phyloP scores from a whole-genome alignment of 2,113 vertebrate species.

The Corydoras sp. region DNA sequence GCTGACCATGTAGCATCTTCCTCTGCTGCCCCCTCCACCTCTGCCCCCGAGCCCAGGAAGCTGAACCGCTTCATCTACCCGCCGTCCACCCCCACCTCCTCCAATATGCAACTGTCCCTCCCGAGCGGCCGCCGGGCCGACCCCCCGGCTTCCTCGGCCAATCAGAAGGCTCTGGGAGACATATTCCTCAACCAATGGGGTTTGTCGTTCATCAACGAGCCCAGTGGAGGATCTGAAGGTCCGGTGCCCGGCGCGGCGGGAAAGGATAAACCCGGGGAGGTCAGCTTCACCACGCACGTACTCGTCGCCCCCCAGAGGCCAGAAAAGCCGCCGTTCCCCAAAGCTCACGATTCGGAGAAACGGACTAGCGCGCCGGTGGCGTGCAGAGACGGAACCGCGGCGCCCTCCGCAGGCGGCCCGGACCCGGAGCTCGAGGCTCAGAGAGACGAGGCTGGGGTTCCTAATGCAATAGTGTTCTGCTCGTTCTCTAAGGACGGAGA shows the following conservation, averaged over 20 bases:
- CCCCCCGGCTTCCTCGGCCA: constrained; percentile 60
- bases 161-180: constrained; percentile 94
- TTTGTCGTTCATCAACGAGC: constrained; percentile 97
- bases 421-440: constrained; percentile 64
- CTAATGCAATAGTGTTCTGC: constrained; percentile 82
- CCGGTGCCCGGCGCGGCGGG: constrained; percentile 54
- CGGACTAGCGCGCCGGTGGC: constrained; percentile 65
- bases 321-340: constrained; percentile 70
- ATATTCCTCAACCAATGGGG: constrained; percentile 99
- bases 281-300: constrained; percentile 61
- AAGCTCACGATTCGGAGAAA: constrained; percentile 57
- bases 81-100: constrained; percentile 66
- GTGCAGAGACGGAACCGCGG: constrained; percentile 49
- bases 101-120: constrained; percentile 96
- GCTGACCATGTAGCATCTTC: constrained; percentile 76
- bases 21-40: constrained; percentile 66
- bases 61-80: constrained; percentile 92
- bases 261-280: constrained; percentile 72
- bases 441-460: constrained; percentile 70
- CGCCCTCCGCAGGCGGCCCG: constrained; percentile 55
- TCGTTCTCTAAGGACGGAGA: constrained; percentile 80
- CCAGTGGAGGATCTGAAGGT: constrained; percentile 81
- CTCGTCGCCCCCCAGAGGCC: constrained; percentile 70
- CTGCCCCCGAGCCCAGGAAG: constrained; percentile 80
- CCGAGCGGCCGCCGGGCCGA: constrained; percentile 81